phyloP scores from a whole-genome alignment of 2,797 vertebrate species.

The Lutjanus argentimaculatus region DNA sequence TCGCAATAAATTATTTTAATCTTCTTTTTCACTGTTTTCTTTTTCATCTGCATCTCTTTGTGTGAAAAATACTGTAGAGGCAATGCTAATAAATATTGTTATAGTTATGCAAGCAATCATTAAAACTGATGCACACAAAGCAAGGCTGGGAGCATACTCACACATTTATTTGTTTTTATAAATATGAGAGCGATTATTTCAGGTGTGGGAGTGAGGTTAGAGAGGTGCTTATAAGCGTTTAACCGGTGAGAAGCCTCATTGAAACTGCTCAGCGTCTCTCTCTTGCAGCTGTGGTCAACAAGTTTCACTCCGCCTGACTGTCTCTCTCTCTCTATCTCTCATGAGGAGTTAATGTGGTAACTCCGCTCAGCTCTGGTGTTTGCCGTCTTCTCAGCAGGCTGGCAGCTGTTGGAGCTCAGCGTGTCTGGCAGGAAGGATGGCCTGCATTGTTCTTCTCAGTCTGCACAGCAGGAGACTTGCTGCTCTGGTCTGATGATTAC shows the following conservation, averaged over 20 bases:
- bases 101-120: slow-evolving; percentile 22
- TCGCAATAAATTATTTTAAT: background rate
- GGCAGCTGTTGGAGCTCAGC: slow-evolving; percentile 24
- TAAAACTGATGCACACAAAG: slow-evolving; percentile 20
- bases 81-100: slow-evolving; percentile 22
- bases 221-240: slow-evolving; percentile 21
- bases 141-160: slow-evolving; percentile 44
- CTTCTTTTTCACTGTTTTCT: background rate
- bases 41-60: slow-evolving; percentile 2
- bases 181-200: slow-evolving; percentile 40
- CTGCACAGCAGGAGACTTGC: slow-evolving; percentile 9
- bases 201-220: slow-evolving; percentile 40
- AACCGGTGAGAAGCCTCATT: slow-evolving; percentile 19
- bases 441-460: background rate
- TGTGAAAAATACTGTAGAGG: slow-evolving; percentile 7
- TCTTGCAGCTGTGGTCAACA: background rate
- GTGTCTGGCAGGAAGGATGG: slow-evolving; percentile 4
- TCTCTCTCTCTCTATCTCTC: slow-evolving; percentile 32
- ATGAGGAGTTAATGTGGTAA: slow-evolving; percentile 3
- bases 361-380: slow-evolving; percentile 33
- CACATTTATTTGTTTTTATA: slow-evolving; percentile 32
- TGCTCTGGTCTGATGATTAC: slow-evolving; percentile 19
- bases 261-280: background rate
- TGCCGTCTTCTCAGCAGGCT: slow-evolving; percentile 21
- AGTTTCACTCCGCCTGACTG: background rate